Conservation (phyloP, 2,888 invertebrate genomes). For the Lagria hirta region DNA sequence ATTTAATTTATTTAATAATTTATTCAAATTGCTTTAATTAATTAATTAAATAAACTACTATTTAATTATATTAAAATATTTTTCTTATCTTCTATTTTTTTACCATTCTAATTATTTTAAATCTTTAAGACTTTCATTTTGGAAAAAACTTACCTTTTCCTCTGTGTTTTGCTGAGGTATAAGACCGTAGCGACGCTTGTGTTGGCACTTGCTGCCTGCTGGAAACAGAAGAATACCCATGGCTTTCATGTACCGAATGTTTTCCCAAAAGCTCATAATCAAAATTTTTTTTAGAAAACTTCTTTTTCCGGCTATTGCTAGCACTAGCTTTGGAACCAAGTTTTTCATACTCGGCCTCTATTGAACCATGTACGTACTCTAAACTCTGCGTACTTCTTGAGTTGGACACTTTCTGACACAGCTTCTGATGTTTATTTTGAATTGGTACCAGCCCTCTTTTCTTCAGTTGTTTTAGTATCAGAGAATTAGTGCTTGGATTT, state of each 20-base stretch:
- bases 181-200: slow-evolving; percentile 36
- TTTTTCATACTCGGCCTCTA: slow-evolving; percentile 57
- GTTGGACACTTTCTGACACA: slow-evolving; percentile 50
- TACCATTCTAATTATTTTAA: no score
- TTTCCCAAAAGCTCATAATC: slow-evolving; percentile 73
- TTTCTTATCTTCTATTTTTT: no score
- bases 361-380: slow-evolving; percentile 59
- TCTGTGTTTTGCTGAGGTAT: slow-evolving; percentile 34
- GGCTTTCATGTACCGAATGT: slow-evolving; percentile 51
- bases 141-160: slow-evolving; percentile 32
- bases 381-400: slow-evolving; percentile 54
- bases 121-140: no score
- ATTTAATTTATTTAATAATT: no score
- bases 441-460: slow-evolving; percentile 57
- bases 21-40: no score
- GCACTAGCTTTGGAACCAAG: slow-evolving; percentile 32
- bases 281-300: slow-evolving; percentile 17
- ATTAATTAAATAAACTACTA: no score
- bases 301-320: slow-evolving; percentile 5
- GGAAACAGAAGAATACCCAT: slow-evolving; percentile 46
- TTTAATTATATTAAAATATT: no score
- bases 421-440: slow-evolving; percentile 42
- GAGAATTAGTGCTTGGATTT: slow-evolving; percentile 39
- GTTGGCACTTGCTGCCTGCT: slow-evolving; percentile 40
- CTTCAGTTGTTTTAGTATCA: slow-evolving; percentile 57